These are phyloP conservation scores for Tamias sibiricus DNA, from an alignment of 2,113 vertebrate genomes.

Conservation along the genomic window DNA sequence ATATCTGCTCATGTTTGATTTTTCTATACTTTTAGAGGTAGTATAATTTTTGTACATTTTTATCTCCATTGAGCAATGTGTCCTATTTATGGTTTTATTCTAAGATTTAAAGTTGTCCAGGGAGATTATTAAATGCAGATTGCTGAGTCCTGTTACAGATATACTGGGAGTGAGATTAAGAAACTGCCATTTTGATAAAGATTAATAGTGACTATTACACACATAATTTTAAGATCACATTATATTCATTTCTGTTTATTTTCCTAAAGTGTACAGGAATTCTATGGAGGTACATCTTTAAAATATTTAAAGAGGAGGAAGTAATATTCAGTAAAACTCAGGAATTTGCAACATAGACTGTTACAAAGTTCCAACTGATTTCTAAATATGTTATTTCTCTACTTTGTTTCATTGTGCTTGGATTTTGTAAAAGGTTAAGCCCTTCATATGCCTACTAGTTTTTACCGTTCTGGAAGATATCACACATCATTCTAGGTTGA, in stretches of 20 bases:
- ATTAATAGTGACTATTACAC: neutral
- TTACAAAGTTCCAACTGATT: neutral
- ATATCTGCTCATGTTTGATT: neutral
- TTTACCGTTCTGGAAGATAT: slow-evolving; percentile 16
- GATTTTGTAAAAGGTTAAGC: slow-evolving; percentile 55
- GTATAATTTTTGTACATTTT: neutral
- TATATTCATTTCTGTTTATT: neutral
- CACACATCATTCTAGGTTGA: neutral
- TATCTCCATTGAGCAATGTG: neutral
- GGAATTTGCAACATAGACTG: neutral
- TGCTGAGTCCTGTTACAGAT: neutral
- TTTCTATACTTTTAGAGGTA: neutral
- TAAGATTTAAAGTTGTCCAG: neutral
- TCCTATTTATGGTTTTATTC: neutral
- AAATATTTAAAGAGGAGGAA: slow-evolving; percentile 31
- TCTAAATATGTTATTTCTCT: slow-evolving; percentile 40
- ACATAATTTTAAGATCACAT: neutral
- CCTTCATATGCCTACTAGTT: slow-evolving; percentile 2
- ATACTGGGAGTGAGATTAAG: neutral
- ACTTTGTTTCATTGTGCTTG: neutral
- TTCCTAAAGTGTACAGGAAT: neutral
- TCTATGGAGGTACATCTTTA: neutral
- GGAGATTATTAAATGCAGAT: neutral
- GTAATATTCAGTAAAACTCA: neutral
- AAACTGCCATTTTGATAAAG: neutral